Evolutionary conservation across 2,888 invertebrate species (phyloP).

Genomic region (Tethea ocularis): DNA sequence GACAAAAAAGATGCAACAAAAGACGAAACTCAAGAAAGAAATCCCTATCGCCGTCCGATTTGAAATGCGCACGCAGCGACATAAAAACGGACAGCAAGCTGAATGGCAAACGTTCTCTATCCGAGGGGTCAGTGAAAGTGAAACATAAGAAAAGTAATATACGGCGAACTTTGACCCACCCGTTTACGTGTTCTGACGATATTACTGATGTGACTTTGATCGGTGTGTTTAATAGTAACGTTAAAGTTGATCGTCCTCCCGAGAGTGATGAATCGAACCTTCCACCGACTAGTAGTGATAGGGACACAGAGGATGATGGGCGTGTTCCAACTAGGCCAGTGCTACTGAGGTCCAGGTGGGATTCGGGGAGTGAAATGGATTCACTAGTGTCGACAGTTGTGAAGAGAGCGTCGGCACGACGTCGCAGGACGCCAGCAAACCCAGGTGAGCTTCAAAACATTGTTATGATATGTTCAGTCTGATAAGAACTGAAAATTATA

Average conservation of each 20-base stretch:
- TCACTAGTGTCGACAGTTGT: slow-evolving; percentile 86
- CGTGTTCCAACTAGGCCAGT: slow-evolving; percentile 57
- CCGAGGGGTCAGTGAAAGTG: slow-evolving; percentile 77
- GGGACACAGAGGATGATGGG: slow-evolving; percentile 79
- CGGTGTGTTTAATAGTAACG: slow-evolving; percentile 59
- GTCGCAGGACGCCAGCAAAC: slow-evolving; percentile 80
- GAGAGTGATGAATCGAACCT: slow-evolving; percentile 79
- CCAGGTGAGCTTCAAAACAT: slow-evolving; percentile 57
- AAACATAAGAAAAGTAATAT: slow-evolving; percentile 79
- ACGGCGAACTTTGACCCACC: slow-evolving; percentile 78
- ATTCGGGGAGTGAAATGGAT: slow-evolving; percentile 83
- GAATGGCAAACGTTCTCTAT: slow-evolving; percentile 69
- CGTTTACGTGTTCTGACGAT: slow-evolving; percentile 68
- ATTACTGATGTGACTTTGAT: slow-evolving; percentile 64
- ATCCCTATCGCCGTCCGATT: slow-evolving; percentile 77
- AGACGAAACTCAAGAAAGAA: slow-evolving; percentile 79
- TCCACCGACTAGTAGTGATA: slow-evolving; percentile 77
- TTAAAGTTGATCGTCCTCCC: slow-evolving; percentile 59
- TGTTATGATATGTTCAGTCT: background rate
- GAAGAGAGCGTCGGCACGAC: slow-evolving; percentile 85
- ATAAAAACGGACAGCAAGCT: slow-evolving; percentile 66
- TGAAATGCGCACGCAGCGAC: slow-evolving; percentile 67
- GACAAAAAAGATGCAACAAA: slow-evolving; percentile 76
- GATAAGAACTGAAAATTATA: background rate
- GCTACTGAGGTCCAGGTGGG: slow-evolving; percentile 69